Percentiles rank a stretch among this genome's conserved stretches.
phyloP scores from a whole-genome alignment of 2,888 invertebrate genomes.

The Athetis lepigone region DNA sequence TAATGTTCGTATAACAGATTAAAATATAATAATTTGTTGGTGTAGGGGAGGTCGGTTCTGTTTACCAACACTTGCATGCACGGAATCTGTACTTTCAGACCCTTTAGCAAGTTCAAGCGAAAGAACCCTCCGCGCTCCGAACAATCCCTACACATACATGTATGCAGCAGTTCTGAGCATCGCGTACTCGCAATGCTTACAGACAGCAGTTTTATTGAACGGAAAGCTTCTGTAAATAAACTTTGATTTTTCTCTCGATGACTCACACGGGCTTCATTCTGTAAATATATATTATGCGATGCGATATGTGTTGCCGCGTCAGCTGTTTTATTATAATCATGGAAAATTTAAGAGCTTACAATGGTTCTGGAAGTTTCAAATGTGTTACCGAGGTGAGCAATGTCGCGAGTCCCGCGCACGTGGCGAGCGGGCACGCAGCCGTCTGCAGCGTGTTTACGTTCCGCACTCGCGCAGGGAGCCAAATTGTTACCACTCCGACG shows the following conservation, averaged over 20 bases:
- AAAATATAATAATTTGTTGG: too few species aligned
- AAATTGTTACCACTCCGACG: conserved; percentile 17
- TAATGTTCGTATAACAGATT: background rate
- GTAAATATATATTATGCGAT: conserved; percentile 35
- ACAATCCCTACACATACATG: background rate
- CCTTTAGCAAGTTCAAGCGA: background rate
- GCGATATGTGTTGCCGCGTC: background rate
- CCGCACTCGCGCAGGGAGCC: conserved; percentile 14
- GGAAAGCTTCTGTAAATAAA: conserved; percentile 42
- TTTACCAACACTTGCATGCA: background rate
- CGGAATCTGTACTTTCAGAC: background rate
- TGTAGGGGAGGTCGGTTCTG: background rate
- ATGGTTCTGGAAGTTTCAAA: conserved; percentile 33
- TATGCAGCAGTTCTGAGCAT: background rate
- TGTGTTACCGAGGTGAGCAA: conserved; percentile 4
- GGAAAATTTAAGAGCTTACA: conserved; percentile 13
- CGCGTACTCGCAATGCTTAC: conserved; percentile 4
- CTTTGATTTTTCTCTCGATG: conserved; percentile 37
- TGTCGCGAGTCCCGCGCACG: conserved; percentile 9
- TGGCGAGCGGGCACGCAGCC: conserved; percentile 28
- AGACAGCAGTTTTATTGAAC: conserved; percentile 19
- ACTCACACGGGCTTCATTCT: conserved; percentile 36
- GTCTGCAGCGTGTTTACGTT: conserved; percentile 34
- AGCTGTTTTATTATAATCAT: conserved; percentile 16
- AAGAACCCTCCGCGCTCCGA: background rate